phyloP scores from a whole-genome alignment of 2,888 invertebrate genomes.

The Zhuqinia jingwanae region DNA sequence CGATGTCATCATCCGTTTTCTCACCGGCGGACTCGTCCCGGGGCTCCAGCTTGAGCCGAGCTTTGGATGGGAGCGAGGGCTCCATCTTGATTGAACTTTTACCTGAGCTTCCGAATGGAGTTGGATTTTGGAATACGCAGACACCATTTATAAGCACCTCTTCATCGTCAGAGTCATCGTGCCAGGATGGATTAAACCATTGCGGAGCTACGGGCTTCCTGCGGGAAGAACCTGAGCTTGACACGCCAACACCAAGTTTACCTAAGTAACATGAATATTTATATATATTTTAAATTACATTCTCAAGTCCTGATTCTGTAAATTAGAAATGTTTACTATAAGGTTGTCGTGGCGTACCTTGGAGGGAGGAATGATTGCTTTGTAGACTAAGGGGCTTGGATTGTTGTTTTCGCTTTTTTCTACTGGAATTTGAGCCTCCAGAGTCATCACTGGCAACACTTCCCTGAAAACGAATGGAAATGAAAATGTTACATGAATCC shows the following conservation, averaged over 20 bases:
- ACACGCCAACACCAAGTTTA: conserved; percentile 78
- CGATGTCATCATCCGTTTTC: conserved; percentile 66
- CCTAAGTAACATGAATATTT: no score
- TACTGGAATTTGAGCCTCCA: conserved; percentile 78
- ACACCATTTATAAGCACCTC: conserved; percentile 95
- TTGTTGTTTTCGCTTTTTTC: conserved; percentile 77
- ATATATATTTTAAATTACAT: not conserved
- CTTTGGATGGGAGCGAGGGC: conserved; percentile 86
- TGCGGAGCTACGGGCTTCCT: conserved; percentile 98
- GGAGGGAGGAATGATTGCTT: conserved; percentile 67
- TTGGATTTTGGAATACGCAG: conserved; percentile 84
- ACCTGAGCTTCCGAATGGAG: conserved; percentile 65
- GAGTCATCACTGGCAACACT: conserved; percentile 79
- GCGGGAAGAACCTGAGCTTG: conserved; percentile 84
- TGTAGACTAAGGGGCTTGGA: conserved; percentile 75
- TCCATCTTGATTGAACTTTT: conserved; percentile 90
- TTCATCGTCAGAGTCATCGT: conserved; percentile 85
- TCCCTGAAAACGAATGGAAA: conserved; percentile 71
- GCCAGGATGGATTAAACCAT: conserved; percentile 98
- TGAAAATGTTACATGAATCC: no score
- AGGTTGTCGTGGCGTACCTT: conserved; percentile 42
- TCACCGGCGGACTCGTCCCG: conserved; percentile 62
- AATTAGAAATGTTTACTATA: not conserved
- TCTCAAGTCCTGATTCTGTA: not conserved
- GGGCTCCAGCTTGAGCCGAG: conserved; percentile 54